Conservation (phyloP, 2,888 invertebrate genomes). For the Tribolium freemani region DNA sequence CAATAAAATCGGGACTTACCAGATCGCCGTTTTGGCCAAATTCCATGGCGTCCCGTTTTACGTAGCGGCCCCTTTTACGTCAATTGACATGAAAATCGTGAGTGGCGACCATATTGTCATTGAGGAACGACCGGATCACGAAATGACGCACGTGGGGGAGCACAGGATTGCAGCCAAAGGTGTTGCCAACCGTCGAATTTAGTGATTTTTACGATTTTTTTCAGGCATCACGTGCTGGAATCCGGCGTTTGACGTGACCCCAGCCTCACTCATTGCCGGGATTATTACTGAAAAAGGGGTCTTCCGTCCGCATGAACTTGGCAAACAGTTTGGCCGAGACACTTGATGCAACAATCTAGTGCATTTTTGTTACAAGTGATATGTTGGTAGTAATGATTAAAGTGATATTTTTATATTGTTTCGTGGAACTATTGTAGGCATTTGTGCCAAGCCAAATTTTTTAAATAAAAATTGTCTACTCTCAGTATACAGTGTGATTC, state of each 20-base stretch:
- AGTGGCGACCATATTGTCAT: slow-evolving; percentile 92
- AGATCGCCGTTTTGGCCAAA: slow-evolving; percentile 93
- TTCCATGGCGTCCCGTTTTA: slow-evolving; percentile 95
- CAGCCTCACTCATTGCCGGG: slow-evolving; percentile 90
- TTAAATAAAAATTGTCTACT: too few relatives aligned
- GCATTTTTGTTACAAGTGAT: background rate
- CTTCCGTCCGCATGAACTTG: slow-evolving; percentile 74
- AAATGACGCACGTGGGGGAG: slow-evolving; percentile 93
- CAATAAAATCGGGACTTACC: slow-evolving; percentile 98
- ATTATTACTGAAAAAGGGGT: slow-evolving; percentile 96
- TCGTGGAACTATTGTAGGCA: too few relatives aligned
- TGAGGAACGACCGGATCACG: slow-evolving; percentile 91
- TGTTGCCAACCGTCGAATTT: slow-evolving; percentile 59
- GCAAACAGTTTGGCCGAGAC: background rate
- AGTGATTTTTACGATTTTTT: slow-evolving; percentile 55
- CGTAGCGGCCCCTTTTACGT: slow-evolving; percentile 93
- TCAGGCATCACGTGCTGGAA: slow-evolving; percentile 95
- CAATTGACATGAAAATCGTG: slow-evolving; percentile 85
- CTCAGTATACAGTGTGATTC: too few relatives aligned
- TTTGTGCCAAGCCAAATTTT: too few relatives aligned
- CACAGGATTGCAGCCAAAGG: slow-evolving; percentile 90
- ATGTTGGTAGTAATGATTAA: too few relatives aligned
- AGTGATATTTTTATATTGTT: too few relatives aligned
- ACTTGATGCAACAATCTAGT: background rate
- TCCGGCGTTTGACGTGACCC: slow-evolving; percentile 98